Base-by-base conservation (phyloP, 2,797 vertebrate genomes). In the Pipistrellus kuhlii region DNA sequence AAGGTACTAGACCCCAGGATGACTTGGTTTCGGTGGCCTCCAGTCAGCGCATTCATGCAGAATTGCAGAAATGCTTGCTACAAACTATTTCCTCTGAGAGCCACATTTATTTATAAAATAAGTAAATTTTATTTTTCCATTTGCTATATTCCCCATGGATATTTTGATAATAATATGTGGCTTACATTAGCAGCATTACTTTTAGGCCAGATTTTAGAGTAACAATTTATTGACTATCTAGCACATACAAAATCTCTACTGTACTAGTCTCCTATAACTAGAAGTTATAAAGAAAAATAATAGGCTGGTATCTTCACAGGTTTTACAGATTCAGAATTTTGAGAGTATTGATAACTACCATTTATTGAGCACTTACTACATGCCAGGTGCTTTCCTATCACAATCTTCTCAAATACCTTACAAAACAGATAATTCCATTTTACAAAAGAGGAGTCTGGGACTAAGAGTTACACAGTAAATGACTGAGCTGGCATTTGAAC, bases 201-300 rank as follows among this genome's bases (percentile, higher is more conserved):
- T 85, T 88, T 76, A 66, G 18, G 30, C 11, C 41, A 72, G 15
- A 85, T 51, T 69, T 94, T 90, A 88, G 35, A 41, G 64, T 85
- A 92, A 81, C 2, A 44, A 32, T 78, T 88, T 69, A 69, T 10
- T 85, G 55, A 81, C 53, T 85, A 71, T 14, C 13, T 20, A 89
- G 46, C 44, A 73, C 10, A 81, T 44, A 85, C 8, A 87, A 84
- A 87, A 78, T 38, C 30, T 69, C 12, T 38, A 41, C 3, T 66
- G 10, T 32, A 71, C 25, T 41, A 75, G 27, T 77, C n/a, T 41
- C 38, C 38, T 41, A 78, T 32, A 62, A 69, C 4, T 41, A 78
- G 38, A 62, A 69, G 17, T 93, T 77, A 95, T 30, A 77, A 92
- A 96, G 53, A 51, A 85, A 85, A 92, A 76, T 38, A 59, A 90